Evolutionary conservation across 2,113 vertebrate genomes (phyloP).

Genomic region (Dolichallabes microphthalmus): DNA sequence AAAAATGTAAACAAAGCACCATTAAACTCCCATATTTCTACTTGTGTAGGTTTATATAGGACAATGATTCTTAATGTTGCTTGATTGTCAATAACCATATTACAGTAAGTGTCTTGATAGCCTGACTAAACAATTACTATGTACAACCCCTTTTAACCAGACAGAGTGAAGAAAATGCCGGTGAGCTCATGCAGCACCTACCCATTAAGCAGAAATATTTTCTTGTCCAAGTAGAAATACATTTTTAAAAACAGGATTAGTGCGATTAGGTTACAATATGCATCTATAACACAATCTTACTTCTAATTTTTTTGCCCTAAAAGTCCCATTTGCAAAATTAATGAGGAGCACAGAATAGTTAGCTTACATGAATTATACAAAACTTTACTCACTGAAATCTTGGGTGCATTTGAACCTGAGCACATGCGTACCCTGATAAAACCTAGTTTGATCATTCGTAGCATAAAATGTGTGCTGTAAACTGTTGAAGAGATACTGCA

Average conservation of each 20-base stretch:
- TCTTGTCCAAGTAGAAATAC: constrained; percentile 5
- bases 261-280: constrained; percentile 10
- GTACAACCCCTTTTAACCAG: background rate
- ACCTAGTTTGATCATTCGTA: background rate
- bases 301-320: background rate
- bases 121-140: no score
- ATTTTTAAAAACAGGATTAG: constrained; percentile 29
- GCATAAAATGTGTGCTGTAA: background rate
- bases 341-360: background rate
- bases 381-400: background rate
- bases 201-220: constrained; percentile 20
- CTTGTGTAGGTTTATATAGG: background rate
- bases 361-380: background rate
- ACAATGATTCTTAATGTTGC: constrained; percentile 8
- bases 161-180: background rate
- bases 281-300: background rate
- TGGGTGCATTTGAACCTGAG: constrained; percentile 15
- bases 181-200: constrained; percentile 10
- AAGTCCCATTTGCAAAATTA: background rate
- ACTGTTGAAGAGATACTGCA: background rate
- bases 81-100: background rate
- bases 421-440: background rate
- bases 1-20: background rate
- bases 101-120: background rate
- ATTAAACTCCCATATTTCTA: background rate